These are phyloP conservation scores for Sebastes ruberrimus DNA, from an alignment of 2,797 vertebrate species.

Conservation along the genomic window DNA sequence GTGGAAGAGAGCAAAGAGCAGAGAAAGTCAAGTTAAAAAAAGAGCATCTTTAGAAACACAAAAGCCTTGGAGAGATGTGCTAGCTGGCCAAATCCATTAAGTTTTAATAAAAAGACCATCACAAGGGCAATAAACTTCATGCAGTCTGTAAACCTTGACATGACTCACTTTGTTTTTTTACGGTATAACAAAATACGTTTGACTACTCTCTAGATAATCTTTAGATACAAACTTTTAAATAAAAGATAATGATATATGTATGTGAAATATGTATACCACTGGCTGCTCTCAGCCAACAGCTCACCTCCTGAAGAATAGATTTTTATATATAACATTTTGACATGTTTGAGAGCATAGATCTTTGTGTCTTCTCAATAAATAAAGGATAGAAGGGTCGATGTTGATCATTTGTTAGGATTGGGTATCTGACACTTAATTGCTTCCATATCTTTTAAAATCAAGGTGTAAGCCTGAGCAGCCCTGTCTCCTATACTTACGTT, in stretches of 20 bases:
- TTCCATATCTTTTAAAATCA: not conserved
- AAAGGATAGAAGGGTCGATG: not conserved
- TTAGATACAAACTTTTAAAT: not conserved
- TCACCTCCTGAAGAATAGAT: not conserved
- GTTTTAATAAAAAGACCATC: constrained; percentile 53
- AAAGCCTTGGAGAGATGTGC: constrained; percentile 28
- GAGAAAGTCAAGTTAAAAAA: not conserved
- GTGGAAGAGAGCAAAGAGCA: not conserved
- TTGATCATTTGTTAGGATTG: not conserved
- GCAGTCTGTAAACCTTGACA: constrained; percentile 35
- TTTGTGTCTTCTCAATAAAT: not conserved
- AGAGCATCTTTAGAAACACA: constrained; percentile 32
- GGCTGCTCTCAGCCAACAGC: not conserved
- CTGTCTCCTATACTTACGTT: not conserved
- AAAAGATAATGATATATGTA: not conserved
- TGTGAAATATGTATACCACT: not conserved
- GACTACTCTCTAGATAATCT: not conserved
- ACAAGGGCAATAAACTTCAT: constrained; percentile 32
- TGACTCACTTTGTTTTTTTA: constrained; percentile 28
- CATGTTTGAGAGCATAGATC: not conserved
- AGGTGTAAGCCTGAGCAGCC: not conserved
- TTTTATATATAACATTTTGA: not conserved
- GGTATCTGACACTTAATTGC: not conserved
- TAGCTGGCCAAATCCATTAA: constrained; percentile 42
- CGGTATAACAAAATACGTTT: constrained; percentile 13